A percentile compares a stretch with the other conserved stretches of the same genome.
Conservation (phyloP, 2,113 vertebrate genomes). For the Astur gentilis region DNA sequence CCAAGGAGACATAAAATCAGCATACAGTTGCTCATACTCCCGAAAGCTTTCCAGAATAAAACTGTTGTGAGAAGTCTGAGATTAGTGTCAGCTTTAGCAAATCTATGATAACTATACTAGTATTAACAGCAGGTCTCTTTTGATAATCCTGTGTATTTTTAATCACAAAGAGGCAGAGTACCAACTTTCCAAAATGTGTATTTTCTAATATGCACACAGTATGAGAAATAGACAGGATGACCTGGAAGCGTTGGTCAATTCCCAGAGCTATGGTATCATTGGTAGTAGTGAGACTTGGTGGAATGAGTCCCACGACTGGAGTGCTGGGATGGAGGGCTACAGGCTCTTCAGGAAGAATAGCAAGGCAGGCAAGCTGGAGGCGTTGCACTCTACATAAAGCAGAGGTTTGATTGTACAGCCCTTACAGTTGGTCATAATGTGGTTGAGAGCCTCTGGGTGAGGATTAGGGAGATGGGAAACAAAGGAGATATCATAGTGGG, state of each 20-base stretch:
- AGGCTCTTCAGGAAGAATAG: neutral
- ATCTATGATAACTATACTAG: neutral
- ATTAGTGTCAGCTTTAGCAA: neutral
- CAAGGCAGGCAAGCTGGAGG: neutral
- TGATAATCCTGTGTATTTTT: neutral
- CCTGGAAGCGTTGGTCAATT: neutral
- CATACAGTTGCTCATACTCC: conserved; percentile 39
- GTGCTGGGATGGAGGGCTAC: neutral
- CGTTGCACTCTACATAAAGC: too few relatives aligned
- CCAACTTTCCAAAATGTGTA: neutral
- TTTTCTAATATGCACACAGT: neutral
- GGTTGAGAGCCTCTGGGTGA: neutral
- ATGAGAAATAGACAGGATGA: neutral
- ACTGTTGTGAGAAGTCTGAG: neutral
- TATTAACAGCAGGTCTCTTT: neutral
- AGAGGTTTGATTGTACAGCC: neutral
- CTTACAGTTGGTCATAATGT: neutral
- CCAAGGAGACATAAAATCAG: conserved; percentile 36
- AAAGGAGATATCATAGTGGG: neutral
- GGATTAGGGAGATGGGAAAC: neutral
- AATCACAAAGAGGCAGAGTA: neutral
- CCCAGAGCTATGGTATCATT: neutral
- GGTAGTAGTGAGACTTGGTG: neutral
- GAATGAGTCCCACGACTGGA: rapidly evolving
- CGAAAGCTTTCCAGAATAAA: conserved; percentile 37